phyloP scores from a whole-genome alignment of 2,113 vertebrate genomes.

The Laticauda colubrina region DNA sequence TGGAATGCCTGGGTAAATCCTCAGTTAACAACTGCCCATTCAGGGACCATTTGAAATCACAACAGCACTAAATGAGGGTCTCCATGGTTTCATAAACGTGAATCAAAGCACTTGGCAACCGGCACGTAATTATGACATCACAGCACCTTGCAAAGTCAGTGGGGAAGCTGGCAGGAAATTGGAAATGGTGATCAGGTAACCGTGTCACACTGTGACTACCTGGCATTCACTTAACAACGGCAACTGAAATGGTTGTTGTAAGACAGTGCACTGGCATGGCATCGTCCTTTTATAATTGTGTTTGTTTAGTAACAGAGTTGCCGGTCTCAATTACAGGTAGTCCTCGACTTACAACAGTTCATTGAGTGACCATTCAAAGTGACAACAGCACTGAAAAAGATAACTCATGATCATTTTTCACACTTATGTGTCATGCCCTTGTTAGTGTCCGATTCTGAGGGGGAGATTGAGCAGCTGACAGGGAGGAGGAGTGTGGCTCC shows the following conservation, averaged over 20 bases:
- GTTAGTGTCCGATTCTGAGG: no score
- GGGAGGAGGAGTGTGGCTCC: no score
- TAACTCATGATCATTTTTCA: neutral
- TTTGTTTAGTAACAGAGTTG: neutral
- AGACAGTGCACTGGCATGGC: neutral
- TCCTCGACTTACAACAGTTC: neutral
- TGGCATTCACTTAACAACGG: neutral
- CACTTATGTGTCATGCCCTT: neutral
- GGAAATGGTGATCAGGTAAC: neutral
- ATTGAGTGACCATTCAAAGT: neutral
- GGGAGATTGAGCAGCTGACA: no score
- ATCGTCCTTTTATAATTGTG: neutral
- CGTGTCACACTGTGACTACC: accelerated
- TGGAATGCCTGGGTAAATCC: neutral
- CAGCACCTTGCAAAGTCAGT: neutral
- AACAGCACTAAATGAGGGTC: neutral
- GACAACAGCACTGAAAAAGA: neutral
- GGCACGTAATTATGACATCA: neutral
- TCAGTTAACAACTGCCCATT: neutral
- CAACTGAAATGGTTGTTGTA: neutral
- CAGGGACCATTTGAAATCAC: neutral
- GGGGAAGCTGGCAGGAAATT: neutral
- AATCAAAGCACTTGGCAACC: neutral
- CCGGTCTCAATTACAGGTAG: neutral
- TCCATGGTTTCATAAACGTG: neutral